A percentile compares a stretch with the other conserved stretches of the same genome.
These are phyloP conservation scores for Monochamus alternatus DNA, from an alignment of 2,888 invertebrate species.

Conservation along the genomic window DNA sequence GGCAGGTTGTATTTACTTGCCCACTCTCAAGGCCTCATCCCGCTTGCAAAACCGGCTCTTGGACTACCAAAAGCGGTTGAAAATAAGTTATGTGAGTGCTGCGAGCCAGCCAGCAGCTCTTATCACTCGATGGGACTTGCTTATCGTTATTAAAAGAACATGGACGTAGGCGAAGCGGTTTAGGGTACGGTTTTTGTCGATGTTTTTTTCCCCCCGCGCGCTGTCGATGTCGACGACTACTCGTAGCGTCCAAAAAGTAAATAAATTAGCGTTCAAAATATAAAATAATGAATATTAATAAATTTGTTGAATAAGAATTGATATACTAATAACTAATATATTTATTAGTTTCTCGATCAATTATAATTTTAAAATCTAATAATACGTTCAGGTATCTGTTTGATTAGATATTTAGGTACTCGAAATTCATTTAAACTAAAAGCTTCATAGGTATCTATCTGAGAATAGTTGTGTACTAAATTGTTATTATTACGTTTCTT, in stretches of 20 bases:
- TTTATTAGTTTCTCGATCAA: no score
- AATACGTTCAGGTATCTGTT: no score
- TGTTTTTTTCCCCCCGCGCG: background rate
- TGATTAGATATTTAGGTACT: no score
- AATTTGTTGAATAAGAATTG: no score
- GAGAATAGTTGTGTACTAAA: no score
- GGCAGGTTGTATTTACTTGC: constrained; percentile 35
- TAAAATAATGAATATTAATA: no score
- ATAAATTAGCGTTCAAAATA: background rate
- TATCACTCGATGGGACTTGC: constrained; percentile 1
- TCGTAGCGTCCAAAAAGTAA: background rate
- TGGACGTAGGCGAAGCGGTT: constrained; percentile 9
- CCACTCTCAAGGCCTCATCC: constrained; percentile 45
- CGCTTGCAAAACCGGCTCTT: constrained; percentile 50
- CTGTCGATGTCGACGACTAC: background rate
- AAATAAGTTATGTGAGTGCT: constrained; percentile 12
- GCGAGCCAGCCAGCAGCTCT: background rate
- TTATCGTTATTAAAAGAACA: constrained; percentile 18
- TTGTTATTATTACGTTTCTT: no score
- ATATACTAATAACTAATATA: no score
- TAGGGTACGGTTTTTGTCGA: constrained; percentile 9
- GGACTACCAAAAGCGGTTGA: constrained; percentile 35
- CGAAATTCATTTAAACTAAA: no score
- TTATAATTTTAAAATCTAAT: no score
- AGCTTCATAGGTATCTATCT: no score